Percentiles rank a stretch among this genome's conserved stretches.
Evolutionary conservation across 2,113 vertebrate species (phyloP).

Genomic region (Dinomys branickii): DNA sequence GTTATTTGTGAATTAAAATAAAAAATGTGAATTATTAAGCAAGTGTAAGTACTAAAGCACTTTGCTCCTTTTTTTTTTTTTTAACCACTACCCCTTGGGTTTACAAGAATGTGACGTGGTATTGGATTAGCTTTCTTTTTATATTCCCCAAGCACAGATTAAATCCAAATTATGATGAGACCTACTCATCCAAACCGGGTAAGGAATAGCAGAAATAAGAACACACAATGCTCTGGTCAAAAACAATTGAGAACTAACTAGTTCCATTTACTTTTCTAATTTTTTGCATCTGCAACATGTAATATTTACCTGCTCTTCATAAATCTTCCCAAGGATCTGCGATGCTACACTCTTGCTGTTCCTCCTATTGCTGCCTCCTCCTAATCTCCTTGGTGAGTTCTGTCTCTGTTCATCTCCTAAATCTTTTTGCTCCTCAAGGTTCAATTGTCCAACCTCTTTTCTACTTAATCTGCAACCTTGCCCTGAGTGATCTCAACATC

Average conservation of each 20-base stretch:
- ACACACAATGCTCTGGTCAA: not conserved
- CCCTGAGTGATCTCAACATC: not conserved
- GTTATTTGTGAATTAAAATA: not conserved
- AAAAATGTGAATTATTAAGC: conserved; percentile 38
- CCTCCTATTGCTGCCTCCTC: not conserved
- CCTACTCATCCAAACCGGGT: not conserved
- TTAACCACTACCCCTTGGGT: not conserved
- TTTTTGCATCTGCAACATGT: not conserved
- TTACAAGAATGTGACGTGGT: not conserved
- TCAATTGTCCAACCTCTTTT: not conserved
- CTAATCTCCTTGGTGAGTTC: not conserved
- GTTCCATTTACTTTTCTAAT: not conserved
- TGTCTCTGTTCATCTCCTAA: not conserved
- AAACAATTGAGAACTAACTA: not conserved
- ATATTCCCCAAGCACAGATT: not conserved
- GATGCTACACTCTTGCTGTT: not conserved
- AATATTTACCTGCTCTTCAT: not conserved
- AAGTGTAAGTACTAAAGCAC: not conserved
- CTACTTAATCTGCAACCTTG: not conserved
- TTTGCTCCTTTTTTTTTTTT: not conserved
- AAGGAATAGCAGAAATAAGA: not conserved
- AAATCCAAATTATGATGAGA: not conserved
- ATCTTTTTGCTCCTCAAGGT: not conserved
- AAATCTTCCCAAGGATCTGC: not conserved
- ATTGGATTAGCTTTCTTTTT: not conserved